phyloP scores from a whole-genome alignment of 2,113 vertebrate genomes.

The Dryoscopus gambensis region DNA sequence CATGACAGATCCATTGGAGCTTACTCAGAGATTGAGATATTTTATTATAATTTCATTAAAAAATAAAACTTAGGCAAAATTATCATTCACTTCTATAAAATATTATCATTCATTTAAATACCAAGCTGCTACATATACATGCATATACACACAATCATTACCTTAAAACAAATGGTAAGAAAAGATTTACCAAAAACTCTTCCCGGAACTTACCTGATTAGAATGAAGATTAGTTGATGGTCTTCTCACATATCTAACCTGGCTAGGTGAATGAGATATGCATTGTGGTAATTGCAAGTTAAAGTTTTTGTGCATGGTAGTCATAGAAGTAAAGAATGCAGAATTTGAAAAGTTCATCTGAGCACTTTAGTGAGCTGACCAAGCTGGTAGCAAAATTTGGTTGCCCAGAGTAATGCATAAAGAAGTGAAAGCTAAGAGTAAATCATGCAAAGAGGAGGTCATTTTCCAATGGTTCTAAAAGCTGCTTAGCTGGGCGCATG shows the following conservation, averaged over 20 bases:
- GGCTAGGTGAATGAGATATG: neutral
- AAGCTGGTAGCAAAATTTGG: neutral
- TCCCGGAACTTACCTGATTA: neutral
- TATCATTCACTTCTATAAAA: neutral
- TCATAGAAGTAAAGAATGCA: neutral
- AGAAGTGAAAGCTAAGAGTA: neutral
- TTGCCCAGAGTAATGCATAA: neutral
- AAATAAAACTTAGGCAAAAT: neutral
- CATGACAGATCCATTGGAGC: constrained; percentile 24
- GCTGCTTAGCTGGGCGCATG: neutral
- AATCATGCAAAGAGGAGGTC: accelerated
- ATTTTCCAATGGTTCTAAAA: neutral
- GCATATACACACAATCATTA: neutral
- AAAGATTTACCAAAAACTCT: neutral
- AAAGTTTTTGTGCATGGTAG: neutral
- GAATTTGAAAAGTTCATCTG: neutral
- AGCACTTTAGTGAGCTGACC: neutral
- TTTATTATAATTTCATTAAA: neutral
- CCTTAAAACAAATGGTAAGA: neutral
- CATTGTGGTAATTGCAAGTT: neutral
- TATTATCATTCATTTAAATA: neutral
- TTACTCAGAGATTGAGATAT: neutral
- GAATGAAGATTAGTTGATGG: neutral
- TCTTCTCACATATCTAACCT: neutral
- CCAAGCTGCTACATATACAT: neutral